Evolutionary conservation across 1,140 invertebrate genomes (phyloP).

Genomic region (Agrilus planipennis): DNA sequence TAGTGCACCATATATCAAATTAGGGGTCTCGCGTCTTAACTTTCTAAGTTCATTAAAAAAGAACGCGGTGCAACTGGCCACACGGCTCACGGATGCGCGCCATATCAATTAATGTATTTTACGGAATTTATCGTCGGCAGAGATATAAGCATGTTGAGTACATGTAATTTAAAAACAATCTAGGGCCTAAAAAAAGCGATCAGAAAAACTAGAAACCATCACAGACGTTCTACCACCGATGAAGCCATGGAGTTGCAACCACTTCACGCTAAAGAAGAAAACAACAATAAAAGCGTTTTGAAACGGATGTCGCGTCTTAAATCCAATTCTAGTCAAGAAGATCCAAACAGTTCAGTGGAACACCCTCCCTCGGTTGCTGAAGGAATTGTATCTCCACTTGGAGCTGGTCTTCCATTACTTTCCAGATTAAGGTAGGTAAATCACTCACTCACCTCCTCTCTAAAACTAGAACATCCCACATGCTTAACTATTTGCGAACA

Average conservation of each 20-base stretch:
- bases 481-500: too few relatives aligned
- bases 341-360: conserved; percentile 1
- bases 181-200: conserved; percentile 44
- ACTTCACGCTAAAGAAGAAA: conserved; percentile 33
- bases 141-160: too few relatives aligned
- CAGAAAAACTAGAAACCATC: conserved; percentile 38
- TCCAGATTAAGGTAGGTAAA: conserved; percentile 45
- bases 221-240: conserved; percentile 41
- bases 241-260: conserved; percentile 57
- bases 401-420: conserved; percentile 70
- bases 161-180: conserved; percentile 6
- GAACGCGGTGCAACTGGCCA: too few relatives aligned
- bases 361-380: conserved; percentile 36
- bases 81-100: too few relatives aligned
- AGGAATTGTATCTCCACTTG: conserved; percentile 55
- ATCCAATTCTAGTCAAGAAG: conserved; percentile 29
- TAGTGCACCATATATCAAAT: too few relatives aligned
- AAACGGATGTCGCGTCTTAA: conserved; percentile 53
- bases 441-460: too few relatives aligned
- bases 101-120: too few relatives aligned
- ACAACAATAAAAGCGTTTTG: conserved; percentile 39
- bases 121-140: too few relatives aligned
- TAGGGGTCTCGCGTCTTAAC: too few relatives aligned
- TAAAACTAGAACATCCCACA: too few relatives aligned
- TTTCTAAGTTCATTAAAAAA: too few relatives aligned